Base-by-base conservation (phyloP, 1,140 invertebrate species). In the Zaprionus nigranus region DNA sequence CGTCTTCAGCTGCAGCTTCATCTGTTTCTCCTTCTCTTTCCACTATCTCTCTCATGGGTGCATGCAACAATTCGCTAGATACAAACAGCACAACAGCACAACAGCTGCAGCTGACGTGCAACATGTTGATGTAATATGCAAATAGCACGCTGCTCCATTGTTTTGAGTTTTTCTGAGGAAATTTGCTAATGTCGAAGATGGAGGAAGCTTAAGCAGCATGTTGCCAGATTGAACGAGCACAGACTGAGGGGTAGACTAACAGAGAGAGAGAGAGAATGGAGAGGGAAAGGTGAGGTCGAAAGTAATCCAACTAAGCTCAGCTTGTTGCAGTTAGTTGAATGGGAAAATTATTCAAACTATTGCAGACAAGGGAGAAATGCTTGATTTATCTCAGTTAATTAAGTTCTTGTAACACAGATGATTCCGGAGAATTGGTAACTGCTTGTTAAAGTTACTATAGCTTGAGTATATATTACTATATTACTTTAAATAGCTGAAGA, bases 41-140 rank as follows among this genome's bases (percentile, higher is more conserved):
- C 0, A 20, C 63, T 17, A n/a, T n/a, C 30, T 51, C 26, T 38
- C 38, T 26, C 43, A 28, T 46, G n/a, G 40, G 13, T 53, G 58
- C 30, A 76, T 85, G 82, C 82, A 85, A 79, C 73, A 84, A 77
- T 80, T 70, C 67, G 62, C 43, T 62, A 40, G 36, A 60, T 53
- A 60, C 62, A 73, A 74, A 17, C 62, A 66, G 22, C 65, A 28
- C 65, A 54, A 24, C 64, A 68, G 26, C 66, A 30, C 67, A 65
- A 26, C 63, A 36, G 40, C 58, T 34, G 24, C 58, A 63, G 28
- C 66, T 75, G 78, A 71, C 82, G 85, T 85, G 82, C 82, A 85
- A 85, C 82, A 85, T 85, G 82, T 85, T 85, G 82, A 85, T 85
- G 82, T 85, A 85, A 85, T 85, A 85, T 85, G 82, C 82, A 81